A percentile compares a stretch with the other conserved stretches of the same genome.
These are phyloP conservation scores for Bucorvus abyssinicus DNA, from an alignment of 2,797 vertebrate genomes.

Conservation along the genomic window DNA sequence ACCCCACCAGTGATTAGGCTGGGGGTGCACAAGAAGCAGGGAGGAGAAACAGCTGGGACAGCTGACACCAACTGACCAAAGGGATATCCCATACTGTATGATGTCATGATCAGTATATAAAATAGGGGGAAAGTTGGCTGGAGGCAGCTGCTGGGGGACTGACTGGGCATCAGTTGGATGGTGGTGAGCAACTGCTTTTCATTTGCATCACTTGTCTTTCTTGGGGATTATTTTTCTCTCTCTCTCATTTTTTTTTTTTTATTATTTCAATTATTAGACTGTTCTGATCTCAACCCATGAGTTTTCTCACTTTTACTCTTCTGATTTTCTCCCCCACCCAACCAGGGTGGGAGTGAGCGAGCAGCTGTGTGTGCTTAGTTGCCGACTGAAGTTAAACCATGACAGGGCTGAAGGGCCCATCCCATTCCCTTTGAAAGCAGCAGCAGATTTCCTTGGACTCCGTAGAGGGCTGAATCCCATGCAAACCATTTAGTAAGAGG, in stretches of 20 bases:
- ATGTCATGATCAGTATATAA: not conserved
- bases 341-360: not conserved
- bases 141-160: not conserved
- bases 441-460: not conserved
- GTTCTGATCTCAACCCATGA: not conserved
- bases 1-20: rapidly evolving
- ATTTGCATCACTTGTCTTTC: not conserved
- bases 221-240: not conserved
- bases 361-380: not conserved
- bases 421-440: not conserved
- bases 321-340: not conserved
- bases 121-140: not conserved
- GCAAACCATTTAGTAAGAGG: not conserved
- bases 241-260: no score
- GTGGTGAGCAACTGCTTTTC: not conserved
- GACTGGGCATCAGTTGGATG: not conserved
- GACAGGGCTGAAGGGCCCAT: not conserved
- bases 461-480: not conserved
- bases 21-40: not conserved
- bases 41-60: not conserved
- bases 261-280: not conserved
- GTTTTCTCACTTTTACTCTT: no score
- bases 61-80: not conserved
- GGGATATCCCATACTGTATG: not conserved
- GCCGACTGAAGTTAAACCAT: not conserved